Percentiles rank a stretch among this genome's conserved stretches.
Evolutionary conservation across 2,888 invertebrate species (phyloP).

Genomic region (Copidosoma aretas): DNA sequence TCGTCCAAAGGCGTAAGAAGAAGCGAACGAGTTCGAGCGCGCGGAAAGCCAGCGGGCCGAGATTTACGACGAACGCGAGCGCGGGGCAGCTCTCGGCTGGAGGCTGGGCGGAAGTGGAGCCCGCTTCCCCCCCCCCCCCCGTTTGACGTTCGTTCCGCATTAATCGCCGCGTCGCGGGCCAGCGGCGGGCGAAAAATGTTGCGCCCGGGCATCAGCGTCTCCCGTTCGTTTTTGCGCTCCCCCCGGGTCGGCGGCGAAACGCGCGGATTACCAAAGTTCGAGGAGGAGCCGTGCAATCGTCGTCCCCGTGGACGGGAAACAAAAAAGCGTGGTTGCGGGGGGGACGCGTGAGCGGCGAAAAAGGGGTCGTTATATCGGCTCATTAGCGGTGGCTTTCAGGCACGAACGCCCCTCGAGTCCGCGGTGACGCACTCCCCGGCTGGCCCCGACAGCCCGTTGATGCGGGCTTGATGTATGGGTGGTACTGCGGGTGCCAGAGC

Average conservation of each 20-base stretch:
- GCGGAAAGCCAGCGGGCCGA: neutral
- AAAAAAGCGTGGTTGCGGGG: too few species aligned
- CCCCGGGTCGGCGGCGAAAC: constrained; percentile 1
- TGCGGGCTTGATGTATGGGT: too few species aligned
- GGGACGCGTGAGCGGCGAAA: too few species aligned
- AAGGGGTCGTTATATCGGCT: too few species aligned
- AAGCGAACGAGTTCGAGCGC: neutral
- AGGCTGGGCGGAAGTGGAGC: constrained; percentile 10
- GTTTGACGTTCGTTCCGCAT: constrained; percentile 37
- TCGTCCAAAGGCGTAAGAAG: too few species aligned
- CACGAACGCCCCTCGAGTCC: too few species aligned
- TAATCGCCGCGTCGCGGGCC: constrained; percentile 26
- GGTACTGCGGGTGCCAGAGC: too few species aligned
- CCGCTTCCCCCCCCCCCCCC: constrained; percentile 5
- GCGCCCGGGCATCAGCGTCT: constrained; percentile 11
- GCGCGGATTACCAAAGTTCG: constrained; percentile 32
- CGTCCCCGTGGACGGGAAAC: too few species aligned
- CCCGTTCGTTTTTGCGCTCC: neutral
- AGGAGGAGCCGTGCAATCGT: neutral
- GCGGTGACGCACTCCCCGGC: too few species aligned
- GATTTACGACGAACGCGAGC: constrained; percentile 32
- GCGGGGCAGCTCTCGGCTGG: constrained; percentile 25
- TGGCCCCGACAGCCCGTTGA: too few species aligned
- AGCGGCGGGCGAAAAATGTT: constrained; percentile 8
- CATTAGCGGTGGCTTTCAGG: too few species aligned